Conservation (phyloP, 2,888 invertebrate genomes). For the Metalampra italica region DNA sequence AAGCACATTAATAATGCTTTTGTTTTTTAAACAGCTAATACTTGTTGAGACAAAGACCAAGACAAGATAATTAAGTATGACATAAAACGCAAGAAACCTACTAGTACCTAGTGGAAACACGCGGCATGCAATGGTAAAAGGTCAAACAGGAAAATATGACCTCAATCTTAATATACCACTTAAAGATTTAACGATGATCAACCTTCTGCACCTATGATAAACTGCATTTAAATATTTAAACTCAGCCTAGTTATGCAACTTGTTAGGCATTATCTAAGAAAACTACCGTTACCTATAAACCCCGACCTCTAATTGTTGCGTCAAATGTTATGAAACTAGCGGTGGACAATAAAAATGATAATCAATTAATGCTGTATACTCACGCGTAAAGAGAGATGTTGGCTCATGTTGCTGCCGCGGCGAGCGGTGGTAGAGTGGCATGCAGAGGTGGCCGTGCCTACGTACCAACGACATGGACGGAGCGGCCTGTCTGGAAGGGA, state of each 20-base stretch:
- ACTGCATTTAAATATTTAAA: not conserved
- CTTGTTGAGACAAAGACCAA: not conserved
- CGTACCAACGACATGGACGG: not conserved
- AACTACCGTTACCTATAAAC: conserved; percentile 4
- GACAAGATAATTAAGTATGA: not conserved
- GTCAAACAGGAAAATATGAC: not conserved
- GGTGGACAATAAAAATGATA: not conserved
- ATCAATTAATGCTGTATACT: conserved; percentile 26
- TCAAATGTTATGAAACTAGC: conserved; percentile 2
- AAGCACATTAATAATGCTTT: no score
- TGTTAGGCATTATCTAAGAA: conserved; percentile 5
- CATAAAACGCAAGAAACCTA: not conserved
- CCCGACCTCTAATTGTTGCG: conserved; percentile 7
- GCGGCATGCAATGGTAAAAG: not conserved
- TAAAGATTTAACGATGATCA: not conserved
- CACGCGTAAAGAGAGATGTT: conserved; percentile 47
- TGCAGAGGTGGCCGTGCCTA: conserved; percentile 9
- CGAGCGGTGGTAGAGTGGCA: conserved; percentile 55
- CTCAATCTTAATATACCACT: not conserved
- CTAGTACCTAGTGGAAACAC: not conserved
- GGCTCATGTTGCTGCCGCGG: conserved; percentile 62
- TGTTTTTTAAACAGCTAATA: not conserved
- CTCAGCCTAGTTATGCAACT: not conserved
- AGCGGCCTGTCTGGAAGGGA: conserved; percentile 40
- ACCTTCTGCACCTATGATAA: no score